Percentiles rank a stretch among this genome's conserved stretches.
Evolutionary conservation across 2,113 vertebrate genomes (phyloP).

Genomic region (Zapus hudsonius): DNA sequence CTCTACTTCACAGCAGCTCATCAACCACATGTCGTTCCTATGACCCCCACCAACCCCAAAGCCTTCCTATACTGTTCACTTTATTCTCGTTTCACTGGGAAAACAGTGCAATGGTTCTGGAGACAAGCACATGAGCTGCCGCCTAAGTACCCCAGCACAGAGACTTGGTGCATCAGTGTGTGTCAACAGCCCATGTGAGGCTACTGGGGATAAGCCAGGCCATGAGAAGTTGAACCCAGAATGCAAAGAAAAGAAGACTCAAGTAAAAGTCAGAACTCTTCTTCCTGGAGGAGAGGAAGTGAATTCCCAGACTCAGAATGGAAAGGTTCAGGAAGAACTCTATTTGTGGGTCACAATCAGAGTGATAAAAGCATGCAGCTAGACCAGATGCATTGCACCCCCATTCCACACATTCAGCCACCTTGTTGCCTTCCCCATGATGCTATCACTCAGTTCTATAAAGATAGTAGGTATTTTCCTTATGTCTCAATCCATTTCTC

Average conservation of each 20-base stretch:
- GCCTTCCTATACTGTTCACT: not conserved
- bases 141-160: not conserved
- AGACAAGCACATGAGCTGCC: not conserved
- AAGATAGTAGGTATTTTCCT: not conserved
- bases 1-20: not conserved
- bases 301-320: not conserved
- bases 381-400: not conserved
- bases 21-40: not conserved
- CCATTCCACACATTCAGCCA: not conserved
- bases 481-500: not conserved
- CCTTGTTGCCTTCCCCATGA: not conserved
- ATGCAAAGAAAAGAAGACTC: not conserved
- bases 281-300: not conserved
- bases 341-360: not conserved
- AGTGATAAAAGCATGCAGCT: not conserved
- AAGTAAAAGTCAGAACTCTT: not conserved
- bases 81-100: not conserved
- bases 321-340: not conserved
- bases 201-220: not conserved
- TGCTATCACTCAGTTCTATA: too few relatives aligned
- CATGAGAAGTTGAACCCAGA: not conserved
- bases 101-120: too few relatives aligned
- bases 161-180: not conserved
- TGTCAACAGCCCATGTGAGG: not conserved
- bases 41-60: not conserved